Base-by-base conservation (phyloP, 2,888 invertebrate genomes). In the Ichneumoninae sp. region DNA sequence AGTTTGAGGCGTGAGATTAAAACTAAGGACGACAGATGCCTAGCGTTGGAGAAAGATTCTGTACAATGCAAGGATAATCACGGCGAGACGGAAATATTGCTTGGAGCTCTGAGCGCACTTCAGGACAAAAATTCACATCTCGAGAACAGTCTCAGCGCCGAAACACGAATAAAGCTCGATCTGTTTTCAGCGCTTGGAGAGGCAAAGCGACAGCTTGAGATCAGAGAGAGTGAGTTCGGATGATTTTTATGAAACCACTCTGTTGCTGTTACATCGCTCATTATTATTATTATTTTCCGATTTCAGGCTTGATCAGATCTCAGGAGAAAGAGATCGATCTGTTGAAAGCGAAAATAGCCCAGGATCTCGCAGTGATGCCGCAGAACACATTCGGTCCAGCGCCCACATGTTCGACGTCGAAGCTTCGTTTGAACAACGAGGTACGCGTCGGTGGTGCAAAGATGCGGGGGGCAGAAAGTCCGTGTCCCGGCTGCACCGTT, bases 121-220 rank as follows among this genome's bases (percentile, higher is more conserved):
- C 97, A 98, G 94, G 98, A 99, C 93, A 98, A 98, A 93, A 98
- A 98, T 93, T 94, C 96, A 90, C 98, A 98, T 93, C 95, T 99
- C 90, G 98, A 99, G 94, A 97, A 97, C 92, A 97, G 98, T 92
- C 96, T 99, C 89, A 98, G 98, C 86, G 98, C 98, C 69, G 99
- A 99, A 95, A 99, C 99, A 89, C 96, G 99, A 91, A 97, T 99
- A 94, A 99, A 99, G 95, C 96, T 99, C 91, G 99, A 99, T 95
- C 96, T 99, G 92, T 98, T 99, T 94, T 98, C 98, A 87, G 99
- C 99, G 87, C 96, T 99, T 75, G 99, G 99, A 52, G 99, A 98
- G 93, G 98, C 98, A 87, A 98, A 98, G 94, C 95, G 98, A 79
- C 97, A 97, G 94, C 95, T 98, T 91, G 97, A 97, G 94, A 96